A percentile compares a stretch with the other conserved stretches of the same genome.
Evolutionary conservation across 1,140 invertebrate genomes (phyloP).

Genomic region (Bombus impatiens): DNA sequence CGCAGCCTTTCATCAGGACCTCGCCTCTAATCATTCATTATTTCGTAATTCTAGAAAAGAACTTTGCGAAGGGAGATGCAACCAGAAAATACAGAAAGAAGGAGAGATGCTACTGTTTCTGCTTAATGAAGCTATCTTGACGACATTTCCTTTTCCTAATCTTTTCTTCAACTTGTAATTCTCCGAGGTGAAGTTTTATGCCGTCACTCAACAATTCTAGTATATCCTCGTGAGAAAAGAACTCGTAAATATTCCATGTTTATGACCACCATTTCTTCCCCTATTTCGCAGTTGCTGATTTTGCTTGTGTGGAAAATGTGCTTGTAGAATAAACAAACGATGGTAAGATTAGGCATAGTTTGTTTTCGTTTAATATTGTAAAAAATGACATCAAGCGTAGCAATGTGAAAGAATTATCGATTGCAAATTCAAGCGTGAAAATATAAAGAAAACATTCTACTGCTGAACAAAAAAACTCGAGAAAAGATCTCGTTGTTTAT

Average conservation of each 20-base stretch:
- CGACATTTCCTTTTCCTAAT: not conserved
- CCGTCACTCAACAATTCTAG: slow-evolving; percentile 2
- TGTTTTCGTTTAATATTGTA: not conserved
- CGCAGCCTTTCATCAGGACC: slow-evolving; percentile 1
- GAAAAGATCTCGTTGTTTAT: not conserved
- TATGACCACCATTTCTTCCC: not conserved
- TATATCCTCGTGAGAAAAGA: not conserved
- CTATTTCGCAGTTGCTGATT: not conserved
- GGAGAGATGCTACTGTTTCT: slow-evolving; percentile 40
- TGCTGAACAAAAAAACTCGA: not conserved
- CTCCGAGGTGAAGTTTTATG: not conserved
- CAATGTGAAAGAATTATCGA: not conserved
- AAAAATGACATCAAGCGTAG: accelerated
- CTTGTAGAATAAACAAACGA: not conserved
- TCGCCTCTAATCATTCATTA: not conserved
- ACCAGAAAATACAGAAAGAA: not conserved
- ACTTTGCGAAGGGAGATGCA: slow-evolving; percentile 28
- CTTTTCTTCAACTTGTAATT: not conserved
- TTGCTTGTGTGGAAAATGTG: not conserved
- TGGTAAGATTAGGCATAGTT: not conserved
- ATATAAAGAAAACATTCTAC: not conserved
- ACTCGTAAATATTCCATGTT: not conserved
- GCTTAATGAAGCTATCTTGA: slow-evolving; percentile 54
- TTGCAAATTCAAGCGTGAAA: not conserved
- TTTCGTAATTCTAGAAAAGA: slow-evolving; percentile 11